Base-by-base conservation (phyloP, 2,888 invertebrate genomes). In the Molorchus minor region DNA sequence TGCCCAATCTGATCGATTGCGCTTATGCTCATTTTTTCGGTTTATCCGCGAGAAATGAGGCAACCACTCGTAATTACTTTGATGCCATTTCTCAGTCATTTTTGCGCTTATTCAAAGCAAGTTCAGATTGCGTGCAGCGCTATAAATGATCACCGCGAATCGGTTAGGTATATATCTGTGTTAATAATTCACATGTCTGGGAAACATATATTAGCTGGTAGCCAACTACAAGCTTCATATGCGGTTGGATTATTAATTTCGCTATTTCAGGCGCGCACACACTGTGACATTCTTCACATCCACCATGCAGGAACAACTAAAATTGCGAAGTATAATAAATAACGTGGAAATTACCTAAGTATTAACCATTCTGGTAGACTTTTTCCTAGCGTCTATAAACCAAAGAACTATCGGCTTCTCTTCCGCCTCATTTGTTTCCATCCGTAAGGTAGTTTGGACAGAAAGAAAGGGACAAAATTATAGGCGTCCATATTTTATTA, bases 171-270 rank as follows among this genome's bases (percentile, higher is more conserved):
- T 77, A 75, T 76, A 76, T 77, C 71, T 69, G 68, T 69, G 63
- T 73, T 69, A 67, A 75, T 78, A 77, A 77, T 77, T 78, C 74
- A 76, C 76, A 76, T 76, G 72, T 73, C 62, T 72, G 70, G 69
- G 72, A 69, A 69, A 75, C 75, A 73, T 77, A 75, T 73, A 77
- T 78, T 78, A 78, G 75, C 72, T 74, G 75, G 78, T 78, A 79
- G 79, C 78, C 68, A 74, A 74, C 69, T 74, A 73, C 77, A 73
- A 77, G 75, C 71, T 75, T 74, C 72, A 73, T 72, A 71, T 73
- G 72, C 70, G 70, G 69, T 68, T 64, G 65, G 72, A 72, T 71
- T 73, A 74, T 77, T 77, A 76, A 77, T 70, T 71, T 65, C 61
- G 64, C 61, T 62, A 68, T 73, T 74, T 68, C 67, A 69, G 70